phyloP scores from a whole-genome alignment of 92 coral and sea anemone genomes.

The Porites cylindrica region DNA sequence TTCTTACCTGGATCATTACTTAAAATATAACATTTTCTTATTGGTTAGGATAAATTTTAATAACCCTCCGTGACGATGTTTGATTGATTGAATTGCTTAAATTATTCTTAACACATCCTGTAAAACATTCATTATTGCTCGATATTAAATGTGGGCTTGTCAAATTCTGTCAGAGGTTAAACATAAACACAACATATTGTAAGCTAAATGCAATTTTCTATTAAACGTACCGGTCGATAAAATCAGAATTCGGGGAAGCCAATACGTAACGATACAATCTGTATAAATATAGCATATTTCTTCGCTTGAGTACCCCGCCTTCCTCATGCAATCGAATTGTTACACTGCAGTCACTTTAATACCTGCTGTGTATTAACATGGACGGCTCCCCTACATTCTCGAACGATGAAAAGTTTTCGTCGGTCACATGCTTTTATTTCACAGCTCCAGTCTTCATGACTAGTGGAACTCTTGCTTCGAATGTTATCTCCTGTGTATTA shows the following conservation, averaged over 20 bases:
- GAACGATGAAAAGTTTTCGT: background rate
- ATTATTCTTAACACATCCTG: too few relatives aligned
- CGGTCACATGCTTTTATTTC: constrained; percentile 23
- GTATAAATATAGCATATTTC: background rate
- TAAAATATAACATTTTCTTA: too few relatives aligned
- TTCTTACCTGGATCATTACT: too few relatives aligned
- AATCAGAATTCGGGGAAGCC: background rate
- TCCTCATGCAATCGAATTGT: background rate
- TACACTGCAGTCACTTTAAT: background rate
- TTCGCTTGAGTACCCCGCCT: background rate
- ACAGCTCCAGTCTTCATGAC: constrained; percentile 40
- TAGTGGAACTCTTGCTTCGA: constrained; percentile 27
- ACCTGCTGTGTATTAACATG: background rate
- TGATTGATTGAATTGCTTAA: too few relatives aligned
- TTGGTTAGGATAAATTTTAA: too few relatives aligned
- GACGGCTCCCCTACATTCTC: constrained; percentile 16
- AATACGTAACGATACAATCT: background rate
- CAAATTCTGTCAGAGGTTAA: too few relatives aligned
- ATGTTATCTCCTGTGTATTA: constrained; percentile 48
- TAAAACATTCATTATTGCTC: too few relatives aligned
- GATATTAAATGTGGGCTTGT: too few relatives aligned
- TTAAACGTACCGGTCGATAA: too few relatives aligned
- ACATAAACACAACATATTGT: too few relatives aligned
- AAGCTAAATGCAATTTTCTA: too few relatives aligned
- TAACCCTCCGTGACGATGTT: too few relatives aligned